Evolutionary conservation across 1,140 invertebrate species (phyloP).

Genomic region (Lasaia peninsularis): DNA sequence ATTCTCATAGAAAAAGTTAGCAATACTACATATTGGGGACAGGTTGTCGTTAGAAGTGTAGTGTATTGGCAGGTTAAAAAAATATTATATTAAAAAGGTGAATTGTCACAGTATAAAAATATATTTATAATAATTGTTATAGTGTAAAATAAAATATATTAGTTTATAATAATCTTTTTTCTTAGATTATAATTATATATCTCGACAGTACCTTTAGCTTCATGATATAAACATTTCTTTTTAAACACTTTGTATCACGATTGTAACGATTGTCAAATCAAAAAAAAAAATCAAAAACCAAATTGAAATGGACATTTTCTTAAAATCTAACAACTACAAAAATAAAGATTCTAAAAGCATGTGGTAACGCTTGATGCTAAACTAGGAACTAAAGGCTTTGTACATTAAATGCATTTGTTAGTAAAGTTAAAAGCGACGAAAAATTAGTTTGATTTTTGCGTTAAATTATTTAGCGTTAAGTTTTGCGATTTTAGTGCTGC

Average conservation of each 20-base stretch:
- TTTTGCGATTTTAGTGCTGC: constrained; percentile 52
- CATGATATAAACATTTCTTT: background rate
- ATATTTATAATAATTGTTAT: too few relatives aligned
- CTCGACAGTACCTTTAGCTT: too few relatives aligned
- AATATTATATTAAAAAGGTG: too few relatives aligned
- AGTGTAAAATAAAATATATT: too few relatives aligned
- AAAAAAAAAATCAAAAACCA: background rate
- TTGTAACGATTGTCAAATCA: too few relatives aligned
- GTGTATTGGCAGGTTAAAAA: too few relatives aligned
- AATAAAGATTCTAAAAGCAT: constrained; percentile 16
- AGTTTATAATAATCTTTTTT: too few relatives aligned
- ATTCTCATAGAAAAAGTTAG: too few relatives aligned
- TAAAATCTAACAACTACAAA: constrained; percentile 2
- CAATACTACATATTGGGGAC: too few relatives aligned
- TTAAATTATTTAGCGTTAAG: constrained; percentile 21
- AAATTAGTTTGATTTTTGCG: constrained; percentile 37
- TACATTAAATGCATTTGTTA: constrained; percentile 61
- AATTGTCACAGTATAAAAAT: too few relatives aligned
- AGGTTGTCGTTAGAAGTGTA: too few relatives aligned
- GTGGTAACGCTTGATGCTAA: constrained; percentile 16
- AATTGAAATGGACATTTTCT: background rate
- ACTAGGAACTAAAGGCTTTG: constrained; percentile 38
- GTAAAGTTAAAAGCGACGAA: constrained; percentile 35
- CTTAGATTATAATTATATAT: too few relatives aligned
- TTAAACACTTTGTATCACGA: background rate